phyloP scores from a whole-genome alignment of 2,888 invertebrate genomes.

The Tenodera sinensis region DNA sequence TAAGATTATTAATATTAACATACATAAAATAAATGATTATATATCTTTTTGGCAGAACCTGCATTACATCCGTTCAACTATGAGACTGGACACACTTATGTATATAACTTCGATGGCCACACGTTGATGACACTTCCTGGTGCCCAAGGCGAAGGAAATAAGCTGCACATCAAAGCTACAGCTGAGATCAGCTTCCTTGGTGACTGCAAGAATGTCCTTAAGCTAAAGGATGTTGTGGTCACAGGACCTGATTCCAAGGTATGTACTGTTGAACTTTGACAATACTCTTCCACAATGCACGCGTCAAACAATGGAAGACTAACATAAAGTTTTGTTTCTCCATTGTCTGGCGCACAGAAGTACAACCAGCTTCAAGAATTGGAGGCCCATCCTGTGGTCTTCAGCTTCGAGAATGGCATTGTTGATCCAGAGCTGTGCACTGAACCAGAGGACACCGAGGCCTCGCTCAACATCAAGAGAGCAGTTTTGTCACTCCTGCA shows the following conservation, averaged over 20 bases:
- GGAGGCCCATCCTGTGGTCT: slow-evolving; percentile 66
- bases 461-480: slow-evolving; percentile 85
- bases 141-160: slow-evolving; percentile 60
- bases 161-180: slow-evolving; percentile 62
- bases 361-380: slow-evolving; percentile 53
- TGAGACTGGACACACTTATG: slow-evolving; percentile 69
- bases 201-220: slow-evolving; percentile 66
- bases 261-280: no score
- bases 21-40: neutral
- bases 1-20: no score
- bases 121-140: slow-evolving; percentile 63
- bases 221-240: slow-evolving; percentile 61
- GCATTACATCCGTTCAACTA: slow-evolving; percentile 43
- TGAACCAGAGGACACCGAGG: slow-evolving; percentile 65
- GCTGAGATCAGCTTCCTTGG: slow-evolving; percentile 64
- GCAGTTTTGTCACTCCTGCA: slow-evolving; percentile 82
- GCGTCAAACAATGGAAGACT: slow-evolving; percentile 2
- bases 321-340: slow-evolving; percentile 27
- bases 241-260: slow-evolving; percentile 65
- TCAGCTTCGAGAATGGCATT: slow-evolving; percentile 74
- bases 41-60: neutral
- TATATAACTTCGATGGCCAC: slow-evolving; percentile 70
- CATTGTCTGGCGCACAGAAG: slow-evolving; percentile 40
- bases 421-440: slow-evolving; percentile 74
- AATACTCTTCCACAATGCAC: no score